A percentile compares a stretch with the other conserved stretches of the same genome.
These are phyloP conservation scores for Smutsia gigantea DNA, from an alignment of 2,797 vertebrate species.

Conservation along the genomic window DNA sequence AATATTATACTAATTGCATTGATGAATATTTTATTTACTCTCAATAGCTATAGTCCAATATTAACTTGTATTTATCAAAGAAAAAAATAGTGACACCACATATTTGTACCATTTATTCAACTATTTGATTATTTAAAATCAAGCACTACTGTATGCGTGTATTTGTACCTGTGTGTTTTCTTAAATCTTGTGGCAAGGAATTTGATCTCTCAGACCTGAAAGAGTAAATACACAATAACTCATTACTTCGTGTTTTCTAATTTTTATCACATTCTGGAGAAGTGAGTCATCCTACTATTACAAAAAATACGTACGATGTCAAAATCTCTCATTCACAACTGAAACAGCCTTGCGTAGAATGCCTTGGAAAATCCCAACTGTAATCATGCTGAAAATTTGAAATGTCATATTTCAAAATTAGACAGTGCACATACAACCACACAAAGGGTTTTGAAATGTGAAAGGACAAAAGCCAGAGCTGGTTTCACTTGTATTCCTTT, in stretches of 20 bases:
- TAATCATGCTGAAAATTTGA: constrained; percentile 3
- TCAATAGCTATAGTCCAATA: background rate
- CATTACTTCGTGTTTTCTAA: constrained; percentile 37
- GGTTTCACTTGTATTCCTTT: background rate
- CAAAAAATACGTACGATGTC: constrained; percentile 43
- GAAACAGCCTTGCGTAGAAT: constrained; percentile 40
- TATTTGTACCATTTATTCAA: background rate
- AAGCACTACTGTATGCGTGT: background rate
- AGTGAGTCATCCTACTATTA: constrained; percentile 55
- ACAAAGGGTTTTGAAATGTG: background rate
- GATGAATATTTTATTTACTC: background rate
- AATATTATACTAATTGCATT: background rate
- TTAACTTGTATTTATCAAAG: background rate
- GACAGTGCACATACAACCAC: background rate
- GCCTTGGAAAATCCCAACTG: constrained; percentile 13
- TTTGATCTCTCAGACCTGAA: background rate
- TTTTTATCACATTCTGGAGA: constrained; percentile 35
- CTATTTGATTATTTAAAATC: constrained; percentile 15
- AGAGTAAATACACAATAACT: constrained; percentile 37
- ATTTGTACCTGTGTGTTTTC: background rate
- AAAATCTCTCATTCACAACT: constrained; percentile 21
- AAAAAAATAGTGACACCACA: background rate
- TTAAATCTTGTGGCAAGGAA: constrained; percentile 15
- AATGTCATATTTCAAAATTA: background rate
- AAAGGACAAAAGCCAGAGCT: background rate